Percentiles rank a stretch among this genome's conserved stretches.
These are phyloP conservation scores for Baryphthengus martii DNA, from an alignment of 2,113 vertebrate genomes.

Conservation along the genomic window DNA sequence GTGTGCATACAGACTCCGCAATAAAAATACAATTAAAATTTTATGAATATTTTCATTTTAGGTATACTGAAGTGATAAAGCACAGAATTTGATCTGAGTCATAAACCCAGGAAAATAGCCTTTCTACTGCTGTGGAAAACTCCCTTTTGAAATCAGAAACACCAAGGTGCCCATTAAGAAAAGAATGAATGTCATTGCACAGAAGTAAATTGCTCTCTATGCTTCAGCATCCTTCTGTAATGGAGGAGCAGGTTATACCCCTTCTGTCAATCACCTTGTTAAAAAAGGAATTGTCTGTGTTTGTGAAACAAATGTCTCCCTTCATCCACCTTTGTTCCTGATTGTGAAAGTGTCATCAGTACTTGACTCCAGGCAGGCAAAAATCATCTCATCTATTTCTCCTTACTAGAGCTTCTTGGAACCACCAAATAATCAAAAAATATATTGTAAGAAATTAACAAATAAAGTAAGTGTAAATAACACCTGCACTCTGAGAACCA, in stretches of 20 bases:
- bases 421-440: neutral
- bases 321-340: neutral
- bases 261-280: neutral
- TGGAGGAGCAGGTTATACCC: neutral
- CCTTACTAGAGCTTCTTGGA: neutral
- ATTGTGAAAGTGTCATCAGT: neutral
- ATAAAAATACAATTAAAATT: slow-evolving; percentile 50
- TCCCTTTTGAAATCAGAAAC: slow-evolving; percentile 28
- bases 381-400: neutral
- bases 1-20: neutral
- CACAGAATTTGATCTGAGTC: slow-evolving; percentile 26
- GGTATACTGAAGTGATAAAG: slow-evolving; percentile 25
- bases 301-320: neutral
- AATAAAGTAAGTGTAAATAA: neutral
- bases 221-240: neutral
- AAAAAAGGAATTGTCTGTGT: neutral
- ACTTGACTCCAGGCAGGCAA: neutral
- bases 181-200: neutral
- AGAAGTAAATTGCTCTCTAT: neutral
- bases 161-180: slow-evolving; percentile 14
- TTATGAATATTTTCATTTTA: slow-evolving; percentile 46
- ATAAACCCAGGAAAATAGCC: slow-evolving; percentile 41
- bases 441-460: fast-evolving
- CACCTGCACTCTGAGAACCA: fast-evolving
- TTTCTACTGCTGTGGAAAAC: neutral